A percentile compares a stretch with the other conserved stretches of the same genome.
phyloP scores from a whole-genome alignment of 37 sponge, comb jelly and placozoan species.

The Geodia barretti region DNA sequence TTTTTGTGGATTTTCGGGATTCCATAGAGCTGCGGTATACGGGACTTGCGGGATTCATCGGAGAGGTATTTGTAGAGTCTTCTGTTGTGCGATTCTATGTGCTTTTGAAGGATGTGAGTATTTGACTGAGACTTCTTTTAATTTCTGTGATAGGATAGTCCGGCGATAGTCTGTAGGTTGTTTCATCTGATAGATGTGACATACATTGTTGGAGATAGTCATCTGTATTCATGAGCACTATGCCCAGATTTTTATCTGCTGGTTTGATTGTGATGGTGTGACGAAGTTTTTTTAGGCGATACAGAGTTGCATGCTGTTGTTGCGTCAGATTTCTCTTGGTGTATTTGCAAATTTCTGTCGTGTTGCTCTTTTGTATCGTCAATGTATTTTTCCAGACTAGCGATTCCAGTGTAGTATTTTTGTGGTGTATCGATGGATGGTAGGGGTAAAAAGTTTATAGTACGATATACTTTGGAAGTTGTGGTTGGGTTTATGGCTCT shows the following conservation, averaged over 20 bases:
- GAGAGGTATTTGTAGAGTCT: neutral
- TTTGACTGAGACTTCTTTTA: neutral
- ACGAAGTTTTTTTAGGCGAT: neutral
- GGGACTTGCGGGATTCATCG: neutral
- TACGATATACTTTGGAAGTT: slow-evolving; percentile 6
- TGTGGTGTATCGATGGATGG: neutral
- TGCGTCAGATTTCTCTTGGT: neutral
- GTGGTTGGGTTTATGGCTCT: neutral
- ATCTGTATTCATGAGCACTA: slow-evolving; percentile 2
- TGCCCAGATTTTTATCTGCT: slow-evolving; percentile 14
- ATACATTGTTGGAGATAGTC: slow-evolving; percentile 14
- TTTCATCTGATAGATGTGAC: neutral
- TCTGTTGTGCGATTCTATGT: neutral
- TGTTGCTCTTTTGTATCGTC: slow-evolving; percentile 3
- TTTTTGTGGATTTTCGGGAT: slow-evolving; percentile 8
- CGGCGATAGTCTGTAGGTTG: slow-evolving; percentile 32
- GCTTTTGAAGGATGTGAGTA: neutral
- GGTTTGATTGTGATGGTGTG: slow-evolving; percentile 6
- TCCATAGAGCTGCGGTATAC: neutral
- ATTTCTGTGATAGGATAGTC: slow-evolving; percentile 61
- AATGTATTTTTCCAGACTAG: slow-evolving; percentile 10
- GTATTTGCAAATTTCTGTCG: neutral
- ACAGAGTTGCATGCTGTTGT: neutral
- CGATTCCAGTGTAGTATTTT: neutral
- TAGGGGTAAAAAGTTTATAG: slow-evolving; percentile 17